Base-by-base conservation (phyloP, 37 sponge, comb jelly and placozoan species). In the Chondrosia reniformis region DNA sequence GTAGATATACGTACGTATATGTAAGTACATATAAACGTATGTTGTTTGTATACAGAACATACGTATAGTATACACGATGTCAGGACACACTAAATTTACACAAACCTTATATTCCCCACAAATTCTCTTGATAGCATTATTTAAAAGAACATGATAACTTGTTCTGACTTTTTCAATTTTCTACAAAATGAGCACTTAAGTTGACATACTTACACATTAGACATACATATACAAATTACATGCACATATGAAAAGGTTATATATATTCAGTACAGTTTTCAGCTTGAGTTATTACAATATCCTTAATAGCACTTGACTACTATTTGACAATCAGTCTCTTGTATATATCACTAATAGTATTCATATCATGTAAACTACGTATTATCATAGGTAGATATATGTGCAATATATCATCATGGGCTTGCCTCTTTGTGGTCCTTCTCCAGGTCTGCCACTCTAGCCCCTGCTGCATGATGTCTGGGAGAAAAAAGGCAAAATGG, bases 91-190 rank as follows among this genome's bases (percentile, higher is more conserved):
- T 49, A 15, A 4, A 56, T 8, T 3, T 6, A 56, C 7, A 56
- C 65, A 41, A 27, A 85, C 91, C 83, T 86, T 83, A 69, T 91
- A 91, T 38, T 91, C 87, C 33, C 84, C 91, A 78, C 87, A 76
- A 33, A 91, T 84, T 55, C 69, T 80, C 33, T 80, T 62, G 17
- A 91, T 74, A n/a, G 91, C 91, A 80, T 91, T 80, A 15, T 43
- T 43, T 0, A 91, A 54, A 38, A 86, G 87, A 12, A 74, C 42
- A 7, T 72, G 66, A 45, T 83, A 80, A 58, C 91, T 91, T 10
- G 58, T 80, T 0, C 91, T 75, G 25, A 91, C 61, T 19, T 63
- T 63, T 83, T 77, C 42, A 91, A 25, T 77, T 86, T 86, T 82
- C 81, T 33, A 22, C 37, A 4, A 24, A 1, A 44, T 12, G 19